Base-by-base conservation (phyloP, 92 coral and sea anemone genomes). In the Blastomussa wellsi region DNA sequence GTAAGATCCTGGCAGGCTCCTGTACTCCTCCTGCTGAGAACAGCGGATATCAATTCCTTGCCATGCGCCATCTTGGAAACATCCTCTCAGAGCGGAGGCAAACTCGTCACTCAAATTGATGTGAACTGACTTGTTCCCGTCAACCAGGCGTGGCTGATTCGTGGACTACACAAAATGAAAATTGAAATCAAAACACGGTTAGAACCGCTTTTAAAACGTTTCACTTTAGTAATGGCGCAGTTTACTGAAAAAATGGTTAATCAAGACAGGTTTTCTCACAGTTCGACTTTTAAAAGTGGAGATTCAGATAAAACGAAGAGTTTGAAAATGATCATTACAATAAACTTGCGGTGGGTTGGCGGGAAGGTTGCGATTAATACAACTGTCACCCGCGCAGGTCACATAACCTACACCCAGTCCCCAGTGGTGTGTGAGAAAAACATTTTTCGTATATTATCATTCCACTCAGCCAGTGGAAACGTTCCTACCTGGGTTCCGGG, bases 31-130 rank as follows among this genome's bases (percentile, higher is more conserved):
- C 41, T 49, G 52, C 33, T 82, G 79, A 13, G 78, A 35, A 59
- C 86, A 83, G 80, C 73, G 72, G 71, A 83, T 31, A 39, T 83
- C 73, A 39, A 83, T 42, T 17, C 80, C 80, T 72, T 74, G 72
- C 86, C 86, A 83, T 57, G 80, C 72, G 32, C 73, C 73, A 26
- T 83, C 69, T 72, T 39, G 79, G 74, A 83, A 31, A 83, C 80
- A 73, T 17, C 80, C 86, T 31, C 53, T 79, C 5, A 83, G 72
- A 24, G 73, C 59, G 29, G 76, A 39, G 14, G 72, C 72, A 74
- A 83, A 74, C 20, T 64, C 32, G 7, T 28, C 64, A 41, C 73
- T 83, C 60, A 83, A 33, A 57, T 74, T 57, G 49, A 74, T 74
- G 14, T 22, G 72, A 29, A 83, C 74, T 3, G 72, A 53, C 67